Percentiles rank a stretch among this genome's conserved stretches.
Evolutionary conservation across 2,113 vertebrate genomes (phyloP).

Genomic region (Rattus norvegicus): DNA sequence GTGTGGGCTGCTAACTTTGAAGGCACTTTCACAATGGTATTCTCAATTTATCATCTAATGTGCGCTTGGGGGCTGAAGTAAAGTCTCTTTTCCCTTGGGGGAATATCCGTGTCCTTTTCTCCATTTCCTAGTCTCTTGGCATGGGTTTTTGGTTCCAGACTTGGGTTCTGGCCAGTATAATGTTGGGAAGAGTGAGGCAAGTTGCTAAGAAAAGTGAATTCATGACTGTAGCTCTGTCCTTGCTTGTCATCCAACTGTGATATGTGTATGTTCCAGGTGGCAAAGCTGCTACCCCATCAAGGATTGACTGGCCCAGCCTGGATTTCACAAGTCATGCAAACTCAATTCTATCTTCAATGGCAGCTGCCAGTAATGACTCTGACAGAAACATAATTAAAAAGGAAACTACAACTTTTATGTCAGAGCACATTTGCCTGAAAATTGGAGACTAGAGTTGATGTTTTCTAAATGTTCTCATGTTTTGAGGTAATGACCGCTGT

Average conservation of each 20-base stretch:
- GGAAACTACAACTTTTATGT: constrained; percentile 12
- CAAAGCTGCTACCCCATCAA: background rate
- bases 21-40: background rate
- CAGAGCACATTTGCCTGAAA: background rate
- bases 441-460: background rate
- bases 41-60: background rate
- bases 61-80: background rate
- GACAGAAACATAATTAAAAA: constrained; percentile 23
- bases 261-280: background rate
- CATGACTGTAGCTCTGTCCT: background rate
- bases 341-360: background rate
- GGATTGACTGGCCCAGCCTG: background rate
- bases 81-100: background rate
- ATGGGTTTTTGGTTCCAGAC: background rate
- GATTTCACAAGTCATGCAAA: background rate
- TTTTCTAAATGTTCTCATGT: background rate
- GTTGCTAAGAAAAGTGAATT: background rate
- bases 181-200: background rate
- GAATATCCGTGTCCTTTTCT: background rate
- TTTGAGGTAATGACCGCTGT: constrained; percentile 7
- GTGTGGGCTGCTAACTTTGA: background rate
- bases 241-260: background rate
- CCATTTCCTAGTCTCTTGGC: background rate
- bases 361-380: background rate
- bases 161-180: background rate